Conservation (phyloP, 1,140 invertebrate genomes). For the Drosophila serrata region DNA sequence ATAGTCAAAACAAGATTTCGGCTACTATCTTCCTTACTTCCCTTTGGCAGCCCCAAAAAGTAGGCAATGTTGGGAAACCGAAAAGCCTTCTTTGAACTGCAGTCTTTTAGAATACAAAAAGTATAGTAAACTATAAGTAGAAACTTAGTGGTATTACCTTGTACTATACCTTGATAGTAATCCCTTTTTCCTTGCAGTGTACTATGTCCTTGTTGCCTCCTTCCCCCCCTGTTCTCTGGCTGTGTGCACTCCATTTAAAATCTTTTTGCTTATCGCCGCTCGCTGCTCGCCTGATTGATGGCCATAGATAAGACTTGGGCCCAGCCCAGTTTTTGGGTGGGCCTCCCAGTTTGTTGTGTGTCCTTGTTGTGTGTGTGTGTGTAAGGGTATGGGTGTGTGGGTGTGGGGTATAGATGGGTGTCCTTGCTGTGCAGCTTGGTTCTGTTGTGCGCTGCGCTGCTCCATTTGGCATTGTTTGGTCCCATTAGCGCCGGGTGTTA, state of each 20-base stretch:
- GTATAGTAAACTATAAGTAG: not conserved
- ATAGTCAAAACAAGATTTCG: not conserved
- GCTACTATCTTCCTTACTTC: not conserved
- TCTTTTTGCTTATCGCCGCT: slow-evolving; percentile 84
- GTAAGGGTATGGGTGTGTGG: not conserved
- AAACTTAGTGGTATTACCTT: no score
- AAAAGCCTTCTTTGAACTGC: no score
- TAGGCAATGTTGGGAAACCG: not conserved
- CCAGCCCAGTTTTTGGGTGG: slow-evolving; percentile 61
- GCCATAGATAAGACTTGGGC: slow-evolving; percentile 82
- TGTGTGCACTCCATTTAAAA: slow-evolving; percentile 82
- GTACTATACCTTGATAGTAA: rapidly evolving
- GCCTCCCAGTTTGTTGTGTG: slow-evolving; percentile 36
- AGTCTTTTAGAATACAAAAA: no score
- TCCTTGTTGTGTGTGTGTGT: slow-evolving; percentile 35
- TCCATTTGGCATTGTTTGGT: slow-evolving; percentile 84
- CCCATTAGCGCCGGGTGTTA: slow-evolving; percentile 85
- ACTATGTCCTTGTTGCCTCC: slow-evolving; percentile 1
- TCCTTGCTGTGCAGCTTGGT: slow-evolving; percentile 32
- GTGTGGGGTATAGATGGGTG: slow-evolving; percentile 15
- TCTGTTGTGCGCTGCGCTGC: slow-evolving; percentile 59
- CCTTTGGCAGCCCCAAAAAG: not conserved
- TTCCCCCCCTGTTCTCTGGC: slow-evolving; percentile 9
- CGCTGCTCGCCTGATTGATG: slow-evolving; percentile 85
- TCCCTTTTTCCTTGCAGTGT: slow-evolving; percentile 1